Evolutionary conservation across 2,888 invertebrate genomes (phyloP), one percentile per base, ranked within the genome.

Genomic region (Ophion costatus): DNA sequence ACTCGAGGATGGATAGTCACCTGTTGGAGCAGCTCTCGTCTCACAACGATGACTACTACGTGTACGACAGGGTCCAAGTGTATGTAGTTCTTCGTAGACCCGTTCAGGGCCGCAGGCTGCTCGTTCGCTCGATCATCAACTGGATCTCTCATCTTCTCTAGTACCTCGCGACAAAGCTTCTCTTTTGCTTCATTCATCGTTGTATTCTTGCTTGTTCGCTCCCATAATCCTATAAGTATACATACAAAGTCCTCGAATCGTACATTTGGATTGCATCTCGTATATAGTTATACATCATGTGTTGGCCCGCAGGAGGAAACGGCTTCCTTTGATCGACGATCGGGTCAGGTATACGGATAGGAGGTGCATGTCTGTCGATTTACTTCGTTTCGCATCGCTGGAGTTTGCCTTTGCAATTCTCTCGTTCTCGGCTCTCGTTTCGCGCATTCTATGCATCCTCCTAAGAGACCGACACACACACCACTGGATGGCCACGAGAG

Each of bases 311-410:
- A 74, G 74, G 57, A 69, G 76, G 75, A 73, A 84, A 80, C 80
- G 84, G 84, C 84, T 84, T 76, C 80, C 87, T 87, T 87, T 87
- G 87, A 87, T 86, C 85, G 86, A 86, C 85, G 86, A 86, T 79
- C 84, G 71, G 75, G 56, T 80, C 82, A 81, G 83, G 83, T 84
- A 82, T 67, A 86, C 86, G 64, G 71, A 80, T 76, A 83, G 84
- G 70, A 85, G 87, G 74, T 86, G 82, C 84, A 86, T 86, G 86
- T 87, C 86, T 84, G 83, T 85, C 87, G 85, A 87, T 87, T 87
- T 86, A 85, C 84, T 86, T 78, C 80, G 86, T 82, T 80, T 84
- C 82, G 84, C 85, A 80, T 81, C 79, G 80, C 56, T 80, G 80
- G 63, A 82, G 69, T 74, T 77, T 81, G 63, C 74, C 64, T 79